Percentiles rank a stretch among this genome's conserved stretches.
Conservation (phyloP, 2,888 invertebrate genomes). For the Trichogramma evanescens region DNA sequence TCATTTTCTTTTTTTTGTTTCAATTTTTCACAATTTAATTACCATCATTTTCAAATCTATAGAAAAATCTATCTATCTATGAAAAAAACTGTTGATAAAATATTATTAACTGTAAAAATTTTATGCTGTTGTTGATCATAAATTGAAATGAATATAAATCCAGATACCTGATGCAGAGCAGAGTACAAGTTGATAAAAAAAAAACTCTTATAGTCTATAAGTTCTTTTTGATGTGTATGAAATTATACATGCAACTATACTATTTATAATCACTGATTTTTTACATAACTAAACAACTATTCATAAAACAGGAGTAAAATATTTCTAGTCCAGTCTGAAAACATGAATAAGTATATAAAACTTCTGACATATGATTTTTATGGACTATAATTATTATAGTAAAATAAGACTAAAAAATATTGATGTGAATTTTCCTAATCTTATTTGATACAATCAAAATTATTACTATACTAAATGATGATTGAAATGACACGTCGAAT, state of each 20-base stretch:
- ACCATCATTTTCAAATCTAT: too few relatives aligned
- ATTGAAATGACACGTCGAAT: background rate
- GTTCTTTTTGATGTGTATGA: background rate
- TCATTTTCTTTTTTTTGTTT: too few relatives aligned
- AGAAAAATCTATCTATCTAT: too few relatives aligned
- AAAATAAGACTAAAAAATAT: background rate
- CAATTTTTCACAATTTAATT: too few relatives aligned
- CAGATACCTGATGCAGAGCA: conserved; percentile 29
- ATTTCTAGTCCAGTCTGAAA: background rate
- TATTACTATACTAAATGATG: background rate
- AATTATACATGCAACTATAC: background rate
- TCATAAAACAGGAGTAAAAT: background rate
- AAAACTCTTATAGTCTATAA: background rate
- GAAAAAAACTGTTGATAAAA: background rate
- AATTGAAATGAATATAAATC: conserved; percentile 8
- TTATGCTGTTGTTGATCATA: background rate
- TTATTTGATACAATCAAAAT: background rate
- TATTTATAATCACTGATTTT: background rate
- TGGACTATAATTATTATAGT: background rate
- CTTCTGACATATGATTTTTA: too few relatives aligned
- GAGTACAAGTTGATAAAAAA: conserved; percentile 25
- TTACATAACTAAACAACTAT: conserved; percentile 1
- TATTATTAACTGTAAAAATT: background rate
- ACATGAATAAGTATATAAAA: too few relatives aligned
- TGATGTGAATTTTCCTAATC: background rate